These are phyloP conservation scores for Tenthredo scrophulariae DNA, from an alignment of 2,888 invertebrate species.

Conservation along the genomic window DNA sequence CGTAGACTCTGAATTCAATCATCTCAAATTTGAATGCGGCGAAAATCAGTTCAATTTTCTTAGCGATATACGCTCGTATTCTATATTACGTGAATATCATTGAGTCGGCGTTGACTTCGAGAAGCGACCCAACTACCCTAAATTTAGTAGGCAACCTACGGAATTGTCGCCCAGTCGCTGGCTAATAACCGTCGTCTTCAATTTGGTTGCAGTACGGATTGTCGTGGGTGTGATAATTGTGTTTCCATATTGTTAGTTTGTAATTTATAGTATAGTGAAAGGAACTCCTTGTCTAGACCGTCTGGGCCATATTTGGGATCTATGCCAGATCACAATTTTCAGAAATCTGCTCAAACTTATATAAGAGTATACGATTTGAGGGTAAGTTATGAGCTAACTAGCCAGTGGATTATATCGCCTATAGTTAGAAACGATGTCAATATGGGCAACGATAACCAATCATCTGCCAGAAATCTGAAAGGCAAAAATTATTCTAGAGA, in stretches of 20 bases:
- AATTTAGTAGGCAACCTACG: background rate
- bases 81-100: background rate
- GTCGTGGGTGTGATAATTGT: slow-evolving; percentile 4
- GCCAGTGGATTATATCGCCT: too few relatives aligned
- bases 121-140: background rate
- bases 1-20: background rate
- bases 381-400: too few relatives aligned
- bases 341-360: background rate
- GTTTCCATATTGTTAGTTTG: background rate
- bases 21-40: background rate
- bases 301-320: background rate
- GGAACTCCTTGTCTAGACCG: background rate
- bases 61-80: background rate
- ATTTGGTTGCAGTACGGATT: background rate
- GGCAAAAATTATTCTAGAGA: too few relatives aligned
- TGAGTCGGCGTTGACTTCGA: background rate
- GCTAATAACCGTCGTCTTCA: background rate
- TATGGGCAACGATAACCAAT: too few relatives aligned
- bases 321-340: background rate
- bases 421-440: too few relatives aligned
- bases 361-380: too few relatives aligned
- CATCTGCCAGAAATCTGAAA: too few relatives aligned
- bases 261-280: background rate
- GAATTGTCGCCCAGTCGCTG: background rate
- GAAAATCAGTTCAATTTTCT: background rate